Base-by-base conservation (phyloP, 2,888 invertebrate species). In the Andrena camellia region DNA sequence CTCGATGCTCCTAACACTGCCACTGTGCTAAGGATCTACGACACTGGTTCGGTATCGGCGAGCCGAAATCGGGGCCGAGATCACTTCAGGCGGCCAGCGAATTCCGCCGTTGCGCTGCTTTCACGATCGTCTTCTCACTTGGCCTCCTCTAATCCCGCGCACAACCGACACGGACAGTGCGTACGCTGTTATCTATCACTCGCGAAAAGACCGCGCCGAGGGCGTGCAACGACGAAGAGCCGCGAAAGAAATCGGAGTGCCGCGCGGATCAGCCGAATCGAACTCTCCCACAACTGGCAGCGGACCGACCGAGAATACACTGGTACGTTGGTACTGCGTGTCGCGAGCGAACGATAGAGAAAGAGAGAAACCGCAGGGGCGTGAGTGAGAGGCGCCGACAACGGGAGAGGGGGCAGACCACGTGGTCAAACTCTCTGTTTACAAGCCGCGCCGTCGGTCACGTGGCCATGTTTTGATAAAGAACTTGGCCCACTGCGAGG, bases 371-470 rank as follows among this genome's bases (percentile, higher is more conserved):
- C 69, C 68, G 77, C 42, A 64, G 52, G 68, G 23, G 75, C 31
- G 63, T 70, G 71, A 76, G 78, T 33, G 81, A 71, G 78, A 83
- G 8, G 60, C 52, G 72, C 57, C 17, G 54, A 62, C 52, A 48
- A 57, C 54, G 20, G 75, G 23, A 71, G 86, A 68, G 80, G 90
- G 89, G 88, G 87, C 81, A 86, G 77, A 93, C 91, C 93, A 93
- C 93, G 93, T 93, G 93, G 93, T 92, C 87, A 88, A 90, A 89
- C 90, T 87, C 90, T 89, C 89, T 93, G 92, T 93, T 92, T 92
- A 91, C 91, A 91, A 90, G 86, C 87, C 84, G 87, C 87, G 84
- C 86, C 74, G 86, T 81, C 82, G 87, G 88, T 93, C 93, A 93
- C 93, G 93, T 93, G 93, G 92, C 89, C 89, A 91, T 92, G 91